phyloP scores from a whole-genome alignment of 64 coral and sea anemone genomes.

The Montipora efflorescens region DNA sequence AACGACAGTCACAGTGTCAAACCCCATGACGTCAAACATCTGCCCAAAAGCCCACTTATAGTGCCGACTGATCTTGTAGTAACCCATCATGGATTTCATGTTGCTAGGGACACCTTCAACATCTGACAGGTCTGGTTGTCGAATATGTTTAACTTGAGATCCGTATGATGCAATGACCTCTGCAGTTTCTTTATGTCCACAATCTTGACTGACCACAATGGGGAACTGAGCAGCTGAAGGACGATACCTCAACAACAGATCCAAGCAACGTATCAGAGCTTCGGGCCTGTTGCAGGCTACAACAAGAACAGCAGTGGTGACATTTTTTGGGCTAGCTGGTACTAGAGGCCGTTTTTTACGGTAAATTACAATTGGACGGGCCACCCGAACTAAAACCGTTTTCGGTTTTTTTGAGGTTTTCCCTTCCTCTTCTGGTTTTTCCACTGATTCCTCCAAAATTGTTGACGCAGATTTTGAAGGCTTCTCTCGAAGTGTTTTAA shows the following conservation, averaged over 20 bases:
- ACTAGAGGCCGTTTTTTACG: no score
- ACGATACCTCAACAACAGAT: conserved; percentile 82
- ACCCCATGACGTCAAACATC: conserved; percentile 84
- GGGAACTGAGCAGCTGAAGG: conserved; percentile 85
- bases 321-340: not conserved
- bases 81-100: conserved; percentile 88
- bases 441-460: not conserved
- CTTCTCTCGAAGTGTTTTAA: not conserved
- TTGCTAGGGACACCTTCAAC: conserved; percentile 74
- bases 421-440: not conserved
- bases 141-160: conserved; percentile 68
- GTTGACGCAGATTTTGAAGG: not conserved
- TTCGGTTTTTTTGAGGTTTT: no score
- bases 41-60: conserved; percentile 92
- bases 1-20: conserved; percentile 84
- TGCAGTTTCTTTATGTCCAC: conserved; percentile 82
- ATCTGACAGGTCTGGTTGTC: conserved; percentile 89
- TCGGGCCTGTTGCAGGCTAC: conserved; percentile 91
- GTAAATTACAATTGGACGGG: no score
- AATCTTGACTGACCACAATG: conserved; percentile 97
- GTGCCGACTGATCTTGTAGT: conserved; percentile 98
- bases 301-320: conserved; percentile 64
- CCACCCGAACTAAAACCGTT: not conserved
- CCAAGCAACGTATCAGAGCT: conserved; percentile 78
- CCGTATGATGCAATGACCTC: conserved; percentile 78